These are phyloP conservation scores for Acanthurus lineatus DNA, from an alignment of 2,797 vertebrate genomes.

Conservation along the genomic window DNA sequence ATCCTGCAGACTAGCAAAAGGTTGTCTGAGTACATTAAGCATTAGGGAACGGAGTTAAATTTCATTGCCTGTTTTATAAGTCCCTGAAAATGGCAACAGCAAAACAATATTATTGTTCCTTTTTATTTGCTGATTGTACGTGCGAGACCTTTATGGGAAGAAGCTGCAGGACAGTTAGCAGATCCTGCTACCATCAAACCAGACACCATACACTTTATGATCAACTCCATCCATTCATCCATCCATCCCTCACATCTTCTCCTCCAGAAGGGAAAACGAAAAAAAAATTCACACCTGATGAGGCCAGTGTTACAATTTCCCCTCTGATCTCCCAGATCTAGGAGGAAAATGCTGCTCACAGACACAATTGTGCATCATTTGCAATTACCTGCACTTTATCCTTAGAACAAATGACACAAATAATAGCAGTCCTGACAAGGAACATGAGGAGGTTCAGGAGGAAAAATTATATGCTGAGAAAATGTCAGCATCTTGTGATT, in stretches of 20 bases:
- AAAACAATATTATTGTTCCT: constrained; percentile 31
- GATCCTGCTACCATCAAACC: constrained; percentile 29
- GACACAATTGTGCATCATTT: constrained; percentile 45
- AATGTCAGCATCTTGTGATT: constrained; percentile 22
- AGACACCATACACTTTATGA: constrained; percentile 38
- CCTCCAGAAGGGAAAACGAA: constrained; percentile 8
- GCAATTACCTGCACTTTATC: constrained; percentile 40
- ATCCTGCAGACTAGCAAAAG: constrained; percentile 17
- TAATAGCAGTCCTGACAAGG: constrained; percentile 27
- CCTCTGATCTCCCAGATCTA: constrained; percentile 35
- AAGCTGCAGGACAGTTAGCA: constrained; percentile 17
- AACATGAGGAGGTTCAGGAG: constrained; percentile 29
- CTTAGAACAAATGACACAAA: constrained; percentile 56
- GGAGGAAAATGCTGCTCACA: constrained; percentile 7
- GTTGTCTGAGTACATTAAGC: constrained; percentile 52
- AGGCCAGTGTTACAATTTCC: constrained; percentile 30
- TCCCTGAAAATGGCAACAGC: constrained; percentile 44
- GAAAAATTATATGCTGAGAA: constrained; percentile 29
- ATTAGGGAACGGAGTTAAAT: constrained; percentile 41
- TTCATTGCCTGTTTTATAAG: constrained; percentile 50
- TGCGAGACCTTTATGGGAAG: constrained; percentile 13
- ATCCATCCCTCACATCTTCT: constrained; percentile 17
- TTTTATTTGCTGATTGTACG: constrained; percentile 47
- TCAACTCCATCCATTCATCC: constrained; percentile 28
- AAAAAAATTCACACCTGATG: constrained; percentile 15